These are phyloP conservation scores for Macrobrachium nipponense DNA, from an alignment of 1,140 invertebrate genomes.

Conservation along the genomic window DNA sequence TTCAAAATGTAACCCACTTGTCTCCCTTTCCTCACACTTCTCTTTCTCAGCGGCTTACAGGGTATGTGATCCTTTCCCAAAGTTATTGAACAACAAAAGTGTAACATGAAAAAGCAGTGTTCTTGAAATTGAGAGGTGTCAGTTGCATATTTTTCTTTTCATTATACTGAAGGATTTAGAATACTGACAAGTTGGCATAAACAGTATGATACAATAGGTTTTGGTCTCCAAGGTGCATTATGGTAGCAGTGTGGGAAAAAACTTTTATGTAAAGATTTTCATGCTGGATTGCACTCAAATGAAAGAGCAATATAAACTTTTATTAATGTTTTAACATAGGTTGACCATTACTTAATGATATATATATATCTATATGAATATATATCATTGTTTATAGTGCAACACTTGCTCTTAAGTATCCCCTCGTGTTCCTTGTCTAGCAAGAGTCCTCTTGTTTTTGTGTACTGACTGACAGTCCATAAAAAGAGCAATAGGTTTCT, in stretches of 20 bases:
- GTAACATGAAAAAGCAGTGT: neutral
- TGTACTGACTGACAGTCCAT: constrained; percentile 32
- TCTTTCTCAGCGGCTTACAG: constrained; percentile 13
- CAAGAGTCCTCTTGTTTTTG: constrained; percentile 28
- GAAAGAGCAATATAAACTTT: constrained; percentile 52
- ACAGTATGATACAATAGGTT: neutral
- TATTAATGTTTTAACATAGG: constrained; percentile 38
- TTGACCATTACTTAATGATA: constrained; percentile 47
- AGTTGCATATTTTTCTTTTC: too few relatives aligned
- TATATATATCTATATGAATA: neutral
- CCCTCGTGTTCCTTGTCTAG: constrained; percentile 23
- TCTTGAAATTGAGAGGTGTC: too few relatives aligned
- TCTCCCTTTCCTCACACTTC: too few relatives aligned
- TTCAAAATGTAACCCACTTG: too few relatives aligned
- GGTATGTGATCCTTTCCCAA: constrained; percentile 10
- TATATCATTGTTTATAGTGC: constrained; percentile 38
- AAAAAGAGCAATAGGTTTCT: constrained; percentile 59
- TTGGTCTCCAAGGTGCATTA: constrained; percentile 3
- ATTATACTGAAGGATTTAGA: too few relatives aligned
- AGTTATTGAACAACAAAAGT: constrained; percentile 1
- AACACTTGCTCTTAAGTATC: constrained; percentile 34
- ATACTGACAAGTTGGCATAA: too few relatives aligned
- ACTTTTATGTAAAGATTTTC: constrained; percentile 35
- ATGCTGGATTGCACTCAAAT: constrained; percentile 39
- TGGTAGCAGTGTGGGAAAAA: constrained; percentile 4